These are phyloP conservation scores for Neotoxoptera formosana DNA, from an alignment of 1,140 invertebrate species.

Conservation along the genomic window DNA sequence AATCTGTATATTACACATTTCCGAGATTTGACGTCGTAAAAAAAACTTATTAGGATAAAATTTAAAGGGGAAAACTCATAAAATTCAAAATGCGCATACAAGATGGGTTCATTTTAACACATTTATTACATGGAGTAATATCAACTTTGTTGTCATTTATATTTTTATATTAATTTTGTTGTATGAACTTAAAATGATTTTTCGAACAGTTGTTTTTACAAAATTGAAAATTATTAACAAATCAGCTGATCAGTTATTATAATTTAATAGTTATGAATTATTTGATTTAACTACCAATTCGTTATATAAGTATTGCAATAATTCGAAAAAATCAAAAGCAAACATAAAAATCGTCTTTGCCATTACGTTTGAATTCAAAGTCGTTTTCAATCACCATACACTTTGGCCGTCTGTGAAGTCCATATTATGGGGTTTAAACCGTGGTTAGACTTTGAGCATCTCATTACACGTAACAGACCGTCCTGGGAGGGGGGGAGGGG, in stretches of 20 bases:
- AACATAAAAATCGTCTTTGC: not conserved
- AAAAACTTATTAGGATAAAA: constrained; percentile 18
- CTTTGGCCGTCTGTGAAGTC: not conserved
- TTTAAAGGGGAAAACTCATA: not conserved
- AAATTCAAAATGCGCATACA: constrained; percentile 19
- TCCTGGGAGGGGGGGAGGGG: too few relatives aligned
- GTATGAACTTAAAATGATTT: not conserved
- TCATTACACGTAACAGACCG: not conserved
- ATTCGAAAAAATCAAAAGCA: not conserved
- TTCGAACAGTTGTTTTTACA: not conserved
- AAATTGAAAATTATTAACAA: not conserved
- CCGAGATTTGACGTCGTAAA: not conserved
- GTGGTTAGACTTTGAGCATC: not conserved
- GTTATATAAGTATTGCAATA: not conserved
- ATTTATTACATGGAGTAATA: constrained; percentile 20
- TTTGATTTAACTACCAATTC: not conserved
- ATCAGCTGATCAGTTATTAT: not conserved
- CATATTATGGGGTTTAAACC: not conserved
- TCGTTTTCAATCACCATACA: not conserved
- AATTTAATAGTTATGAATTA: not conserved
- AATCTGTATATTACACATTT: not conserved
- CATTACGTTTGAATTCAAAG: not conserved
- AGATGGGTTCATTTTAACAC: constrained; percentile 26
- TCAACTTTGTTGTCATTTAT: constrained; percentile 26
- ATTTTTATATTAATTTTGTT: constrained; percentile 26